Base-by-base conservation (phyloP, 2,113 vertebrate genomes). In the Plestiodon gilberti region DNA sequence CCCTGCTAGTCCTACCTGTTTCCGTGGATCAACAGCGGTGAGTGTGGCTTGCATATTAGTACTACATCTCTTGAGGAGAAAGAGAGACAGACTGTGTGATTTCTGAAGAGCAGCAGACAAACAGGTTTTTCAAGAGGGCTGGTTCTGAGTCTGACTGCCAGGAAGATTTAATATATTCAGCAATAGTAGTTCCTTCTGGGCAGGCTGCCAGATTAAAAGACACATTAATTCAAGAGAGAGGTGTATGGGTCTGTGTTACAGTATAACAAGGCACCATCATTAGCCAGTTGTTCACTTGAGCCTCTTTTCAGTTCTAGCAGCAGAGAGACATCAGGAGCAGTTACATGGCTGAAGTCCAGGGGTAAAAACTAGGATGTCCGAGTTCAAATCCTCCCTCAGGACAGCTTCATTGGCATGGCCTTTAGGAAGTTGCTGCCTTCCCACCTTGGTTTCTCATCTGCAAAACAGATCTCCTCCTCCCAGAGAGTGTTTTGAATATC, bases 121-220 rank as follows among this genome's bases (percentile, higher is more conserved):
- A 84, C 87, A 52, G 52, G 87, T 89, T 89, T 89, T 80, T 76
- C 83, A 48, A 25, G 87, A 67, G 57, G 23, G 65, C 81, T 59
- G 25, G 65, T 17, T 55, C 75, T 79, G 25, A 17, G 11, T 55
- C 75, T 79, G 25, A 17, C 40, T 73, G 55, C 70, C 38, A 65
- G 43, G 59, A 57, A 81, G 43, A 73, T 74, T 43, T 87, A 35
- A 52, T 38, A 43, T 62, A 64, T 48, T 38, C 57, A 64, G 38
- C 65, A n/a, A 59, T 38, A 75, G 69, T 81, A 75, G 59, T 73
- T 84, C 87, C 67, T 75, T 30, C 74, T 77, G 48, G 82, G 82
- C 76, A 74, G 14, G 35, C 40, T 64, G 78, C 85, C 78, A 75
- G 59, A n/a, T 11, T 62, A 81, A 48, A 71, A 57, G 57, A 64